Conservation (phyloP, 2,113 vertebrate genomes). For the Alces alces region DNA sequence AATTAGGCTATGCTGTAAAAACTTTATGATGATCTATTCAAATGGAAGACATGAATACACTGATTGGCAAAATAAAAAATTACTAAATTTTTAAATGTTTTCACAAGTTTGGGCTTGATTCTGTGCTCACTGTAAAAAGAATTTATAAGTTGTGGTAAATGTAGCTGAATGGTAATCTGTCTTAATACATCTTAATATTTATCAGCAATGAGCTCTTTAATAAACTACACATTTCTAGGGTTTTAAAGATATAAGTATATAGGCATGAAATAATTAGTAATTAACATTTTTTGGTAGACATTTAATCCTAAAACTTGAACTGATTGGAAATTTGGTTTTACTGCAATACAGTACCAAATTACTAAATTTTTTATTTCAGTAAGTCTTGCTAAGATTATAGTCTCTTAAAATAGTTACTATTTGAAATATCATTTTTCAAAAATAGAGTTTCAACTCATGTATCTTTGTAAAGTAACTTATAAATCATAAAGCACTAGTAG, state of each 20-base stretch:
- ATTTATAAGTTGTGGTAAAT: background rate
- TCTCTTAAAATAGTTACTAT: background rate
- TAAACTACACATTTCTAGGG: background rate
- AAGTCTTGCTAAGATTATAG: background rate
- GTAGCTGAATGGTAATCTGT: conserved; percentile 1
- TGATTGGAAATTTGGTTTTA: background rate
- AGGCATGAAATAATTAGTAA: background rate
- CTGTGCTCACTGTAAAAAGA: background rate
- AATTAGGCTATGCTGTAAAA: background rate
- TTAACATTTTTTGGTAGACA: background rate
- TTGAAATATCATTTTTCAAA: background rate
- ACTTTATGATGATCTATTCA: background rate
- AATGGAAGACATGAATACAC: background rate
- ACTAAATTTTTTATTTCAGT: background rate
- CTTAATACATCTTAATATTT: conserved; percentile 3
- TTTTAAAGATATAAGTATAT: conserved; percentile 15
- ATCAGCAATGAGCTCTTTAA: conserved; percentile 23
- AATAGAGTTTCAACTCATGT: background rate
- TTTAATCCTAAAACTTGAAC: background rate
- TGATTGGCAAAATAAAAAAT: background rate
- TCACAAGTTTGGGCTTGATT: background rate
- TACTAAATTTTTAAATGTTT: background rate
- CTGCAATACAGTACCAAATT: background rate
- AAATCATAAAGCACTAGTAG: background rate
- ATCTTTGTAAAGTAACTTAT: background rate